Evolutionary conservation across 53 echinoderm and acorn worm genomes (phyloP), one percentile per base, ranked within the genome.

Genomic region (Henricia sp.): DNA sequence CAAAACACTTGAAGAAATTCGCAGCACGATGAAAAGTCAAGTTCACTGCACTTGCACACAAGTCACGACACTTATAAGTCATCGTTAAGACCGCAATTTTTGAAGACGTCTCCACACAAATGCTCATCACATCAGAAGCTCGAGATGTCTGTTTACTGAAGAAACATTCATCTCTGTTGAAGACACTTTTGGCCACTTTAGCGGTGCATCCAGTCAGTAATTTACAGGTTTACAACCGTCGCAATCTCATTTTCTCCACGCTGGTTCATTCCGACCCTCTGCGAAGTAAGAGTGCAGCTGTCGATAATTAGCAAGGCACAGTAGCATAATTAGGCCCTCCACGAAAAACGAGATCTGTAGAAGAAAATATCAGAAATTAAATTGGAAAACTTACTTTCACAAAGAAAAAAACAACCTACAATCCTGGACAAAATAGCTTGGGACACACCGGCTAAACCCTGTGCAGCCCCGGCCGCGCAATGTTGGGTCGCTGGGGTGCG

Each of bases 31-130:
- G 11, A 5, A 32, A 0, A 17, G 12, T 60, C 8, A 60, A 1
- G 30, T 60, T 60, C 62, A 10, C 62, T 16, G 62, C 33, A 9
- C 34, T 19, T 16, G 67, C 39, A 37, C 67, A 9, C 19, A 70
- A 30, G 11, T 70, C 70, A 70, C 43, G 70, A 70, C 70, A 70
- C 70, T 70, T 70, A 44, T 20, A 40, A 40, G 6, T 13, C 24
- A 2, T 67, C 40, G 21, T 38, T 17, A 43, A 44, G 70, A 43
- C 25, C 70, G 46, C 70, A 38, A 70, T 44, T 26, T n/a, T 27
- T 70, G 70, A 13, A 70, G 70, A 20, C 27, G 12, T 70, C 38
- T 70, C 70, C 70, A 70, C 70, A 70, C 70, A 70, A n/a, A n/a
- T 28, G n/a, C 6, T 19, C 70, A 44, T 24, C 25, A 44, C 10